Percentiles rank a stretch among this genome's conserved stretches.
phyloP scores from a whole-genome alignment of 1,140 invertebrate genomes.

The Zophobas atratus region DNA sequence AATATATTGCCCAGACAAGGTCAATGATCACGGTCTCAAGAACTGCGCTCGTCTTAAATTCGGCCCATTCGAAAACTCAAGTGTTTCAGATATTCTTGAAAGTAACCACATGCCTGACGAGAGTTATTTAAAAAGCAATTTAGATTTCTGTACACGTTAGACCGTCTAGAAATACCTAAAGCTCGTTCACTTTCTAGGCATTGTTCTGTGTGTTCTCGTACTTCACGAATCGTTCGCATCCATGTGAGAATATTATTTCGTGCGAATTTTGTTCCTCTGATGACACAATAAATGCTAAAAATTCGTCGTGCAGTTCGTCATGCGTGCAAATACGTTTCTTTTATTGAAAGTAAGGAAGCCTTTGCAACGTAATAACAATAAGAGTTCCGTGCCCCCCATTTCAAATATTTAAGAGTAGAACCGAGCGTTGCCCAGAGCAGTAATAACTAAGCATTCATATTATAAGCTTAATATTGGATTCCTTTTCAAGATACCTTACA shows the following conservation, averaged over 20 bases:
- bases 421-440: slow-evolving; percentile 41
- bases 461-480: slow-evolving; percentile 57
- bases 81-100: too few species aligned
- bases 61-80: too few species aligned
- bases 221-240: too few species aligned
- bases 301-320: slow-evolving; percentile 1
- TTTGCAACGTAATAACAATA: slow-evolving; percentile 50
- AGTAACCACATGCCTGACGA: too few species aligned
- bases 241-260: background rate
- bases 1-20: too few species aligned
- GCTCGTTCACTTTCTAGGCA: too few species aligned
- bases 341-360: slow-evolving; percentile 39
- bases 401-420: slow-evolving; percentile 51
- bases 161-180: too few species aligned
- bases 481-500: slow-evolving; percentile 52
- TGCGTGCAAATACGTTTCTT: slow-evolving; percentile 6
- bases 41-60: too few species aligned
- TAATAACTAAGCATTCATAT: slow-evolving; percentile 54
- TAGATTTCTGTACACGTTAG: too few species aligned
- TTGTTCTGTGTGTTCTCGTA: too few species aligned
- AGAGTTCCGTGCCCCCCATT: slow-evolving; percentile 47
- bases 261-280: background rate
- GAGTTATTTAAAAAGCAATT: too few species aligned
- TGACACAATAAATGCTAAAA: background rate
- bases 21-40: too few species aligned